phyloP scores from a whole-genome alignment of 2,888 invertebrate species.

The Lacanobia wlatinum region DNA sequence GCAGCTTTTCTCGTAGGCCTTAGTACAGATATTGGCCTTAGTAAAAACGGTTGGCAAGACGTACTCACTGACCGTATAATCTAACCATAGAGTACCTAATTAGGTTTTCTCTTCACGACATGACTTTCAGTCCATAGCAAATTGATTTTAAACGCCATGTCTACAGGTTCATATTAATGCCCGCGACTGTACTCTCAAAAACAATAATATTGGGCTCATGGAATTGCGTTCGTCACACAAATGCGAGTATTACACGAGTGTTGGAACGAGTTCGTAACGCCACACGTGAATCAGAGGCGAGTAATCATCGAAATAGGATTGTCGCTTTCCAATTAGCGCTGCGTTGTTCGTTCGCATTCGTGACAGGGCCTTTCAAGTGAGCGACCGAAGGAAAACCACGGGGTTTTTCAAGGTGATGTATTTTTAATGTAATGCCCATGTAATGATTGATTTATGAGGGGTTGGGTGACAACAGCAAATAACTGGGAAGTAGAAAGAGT shows the following conservation, averaged over 20 bases:
- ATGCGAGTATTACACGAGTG: conserved; percentile 67
- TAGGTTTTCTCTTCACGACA: no score
- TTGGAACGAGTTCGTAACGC: conserved; percentile 66
- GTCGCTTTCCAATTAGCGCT: conserved; percentile 87
- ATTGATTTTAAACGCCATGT: background rate
- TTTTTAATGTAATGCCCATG: background rate
- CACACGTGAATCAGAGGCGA: conserved; percentile 74
- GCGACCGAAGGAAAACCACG: conserved; percentile 27
- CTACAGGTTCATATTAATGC: background rate
- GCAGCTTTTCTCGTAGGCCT: background rate
- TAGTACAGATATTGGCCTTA: background rate
- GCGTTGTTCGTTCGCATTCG: conserved; percentile 74
- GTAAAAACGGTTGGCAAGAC: background rate
- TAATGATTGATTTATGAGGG: background rate
- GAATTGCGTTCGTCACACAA: conserved; percentile 63
- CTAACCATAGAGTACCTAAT: background rate
- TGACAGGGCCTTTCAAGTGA: conserved; percentile 68
- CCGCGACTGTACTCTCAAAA: conserved; percentile 7
- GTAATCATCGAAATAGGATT: conserved; percentile 88
- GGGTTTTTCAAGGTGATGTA: conserved; percentile 24
- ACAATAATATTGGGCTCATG: conserved; percentile 59
- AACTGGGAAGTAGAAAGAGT: background rate
- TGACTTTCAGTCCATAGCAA: background rate
- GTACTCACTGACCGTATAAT: background rate
- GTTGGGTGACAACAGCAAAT: background rate